Evolutionary conservation across 2,888 invertebrate species (phyloP).

Genomic region (Plusia festucae): DNA sequence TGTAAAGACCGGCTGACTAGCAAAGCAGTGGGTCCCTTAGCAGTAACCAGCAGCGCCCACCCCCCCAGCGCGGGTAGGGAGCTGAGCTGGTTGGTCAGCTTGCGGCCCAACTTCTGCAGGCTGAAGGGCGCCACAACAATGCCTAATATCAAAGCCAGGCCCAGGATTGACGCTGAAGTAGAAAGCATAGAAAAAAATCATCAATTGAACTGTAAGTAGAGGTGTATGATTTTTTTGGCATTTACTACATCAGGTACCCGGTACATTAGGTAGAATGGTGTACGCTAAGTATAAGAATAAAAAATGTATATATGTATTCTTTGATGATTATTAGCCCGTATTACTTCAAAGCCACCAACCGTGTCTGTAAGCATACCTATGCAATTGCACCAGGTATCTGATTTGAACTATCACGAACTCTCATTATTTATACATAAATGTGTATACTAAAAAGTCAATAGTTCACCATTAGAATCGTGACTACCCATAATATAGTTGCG

Average conservation of each 20-base stretch:
- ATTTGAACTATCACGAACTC: constrained; percentile 4
- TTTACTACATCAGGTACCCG: too few species aligned
- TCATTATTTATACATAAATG: neutral
- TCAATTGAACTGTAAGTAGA: too few species aligned
- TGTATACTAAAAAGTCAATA: neutral
- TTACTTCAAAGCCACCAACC: too few species aligned
- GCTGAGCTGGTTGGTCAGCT: constrained; percentile 87
- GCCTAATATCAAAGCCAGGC: constrained; percentile 89
- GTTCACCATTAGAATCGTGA: neutral
- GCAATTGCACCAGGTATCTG: neutral
- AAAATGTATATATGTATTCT: too few species aligned
- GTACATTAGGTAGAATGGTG: too few species aligned
- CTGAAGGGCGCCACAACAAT: constrained; percentile 87
- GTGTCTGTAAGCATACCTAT: too few species aligned
- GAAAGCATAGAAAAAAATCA: too few species aligned
- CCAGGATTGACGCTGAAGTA: constrained; percentile 88
- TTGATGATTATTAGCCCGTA: too few species aligned
- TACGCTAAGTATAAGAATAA: too few species aligned
- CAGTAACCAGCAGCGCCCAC: constrained; percentile 88
- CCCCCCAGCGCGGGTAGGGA: constrained; percentile 87
- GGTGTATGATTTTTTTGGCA: too few species aligned
- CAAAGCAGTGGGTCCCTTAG: constrained; percentile 76
- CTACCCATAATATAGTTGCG: neutral
- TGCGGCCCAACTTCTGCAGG: constrained; percentile 89
- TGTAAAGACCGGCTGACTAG: constrained; percentile 78